Conservation (phyloP, 2,113 vertebrate genomes). For the Oncorhynchus keta region DNA sequence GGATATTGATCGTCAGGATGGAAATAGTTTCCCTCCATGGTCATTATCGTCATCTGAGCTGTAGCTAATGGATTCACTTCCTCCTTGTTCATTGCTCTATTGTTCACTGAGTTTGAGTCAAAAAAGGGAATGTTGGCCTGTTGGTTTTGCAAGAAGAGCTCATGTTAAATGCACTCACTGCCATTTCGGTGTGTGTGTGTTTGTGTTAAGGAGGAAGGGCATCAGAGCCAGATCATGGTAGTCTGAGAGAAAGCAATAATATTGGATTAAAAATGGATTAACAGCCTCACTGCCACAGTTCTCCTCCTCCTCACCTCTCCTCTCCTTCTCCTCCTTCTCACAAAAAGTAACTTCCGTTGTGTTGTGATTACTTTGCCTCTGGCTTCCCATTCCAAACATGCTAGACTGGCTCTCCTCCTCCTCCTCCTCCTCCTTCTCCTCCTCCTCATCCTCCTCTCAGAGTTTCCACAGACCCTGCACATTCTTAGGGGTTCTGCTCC, state of each 20-base stretch:
- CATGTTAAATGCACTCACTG: not conserved
- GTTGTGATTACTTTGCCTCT: too few relatives aligned
- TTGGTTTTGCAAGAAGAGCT: not conserved
- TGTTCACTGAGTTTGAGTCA: not conserved
- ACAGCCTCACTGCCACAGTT: slow-evolving; percentile 12
- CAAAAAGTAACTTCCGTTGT: too few relatives aligned
- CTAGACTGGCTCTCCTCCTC: too few relatives aligned
- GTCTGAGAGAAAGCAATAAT: slow-evolving; percentile 37
- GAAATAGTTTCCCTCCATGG: not conserved
- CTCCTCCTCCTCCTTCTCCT: not conserved
- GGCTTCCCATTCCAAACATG: too few relatives aligned
- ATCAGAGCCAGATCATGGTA: slow-evolving; percentile 8
- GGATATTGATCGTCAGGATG: too few relatives aligned
- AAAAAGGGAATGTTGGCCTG: not conserved
- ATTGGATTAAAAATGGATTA: slow-evolving; percentile 61
- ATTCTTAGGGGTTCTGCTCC: not conserved
- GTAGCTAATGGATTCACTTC: not conserved
- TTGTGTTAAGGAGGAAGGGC: not conserved
- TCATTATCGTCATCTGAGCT: not conserved
- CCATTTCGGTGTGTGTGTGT: slow-evolving; percentile 1
- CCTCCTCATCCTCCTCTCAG: not conserved
- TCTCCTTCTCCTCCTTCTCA: not conserved
- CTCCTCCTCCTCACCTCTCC: slow-evolving; percentile 5
- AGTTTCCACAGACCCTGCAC: slow-evolving; percentile 2
- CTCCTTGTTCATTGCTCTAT: not conserved